Evolutionary conservation across 2,888 invertebrate genomes (phyloP), one percentile per base, ranked within the genome.

Genomic region (Dastarcus helophoroides): DNA sequence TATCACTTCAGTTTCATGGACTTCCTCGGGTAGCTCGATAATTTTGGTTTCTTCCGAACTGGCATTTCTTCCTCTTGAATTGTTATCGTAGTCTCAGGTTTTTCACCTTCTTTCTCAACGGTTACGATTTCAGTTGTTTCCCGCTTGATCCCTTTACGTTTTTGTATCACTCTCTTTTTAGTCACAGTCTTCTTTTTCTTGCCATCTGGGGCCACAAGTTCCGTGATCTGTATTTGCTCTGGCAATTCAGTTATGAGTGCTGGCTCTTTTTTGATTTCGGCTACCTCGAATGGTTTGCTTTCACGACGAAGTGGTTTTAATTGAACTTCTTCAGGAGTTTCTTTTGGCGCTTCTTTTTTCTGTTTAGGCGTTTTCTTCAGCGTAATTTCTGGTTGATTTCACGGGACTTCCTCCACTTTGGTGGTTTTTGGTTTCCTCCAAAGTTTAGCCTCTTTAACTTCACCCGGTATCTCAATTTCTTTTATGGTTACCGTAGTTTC

Each of bases 201-300:
- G 12, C 38, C 39, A 14, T 38, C 36, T 13, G 16, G 7, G 21
- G 37, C 35, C 7, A 37, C 32, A 32, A 40, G 36, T 35, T 41
- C 41, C 22, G 34, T 31, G 15, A 51, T 41, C 39, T 48, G 40
- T 14, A 44, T 38, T 31, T 42, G 40, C 38, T 59, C 53, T 3
- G 50, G 43, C 0, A 45, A 41, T 27, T 43, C 46, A 71, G 61
- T 36, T 67, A 64, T 57, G 79, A 75, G 47, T 79, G n/a, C n/a
- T n/a, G n/a, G n/a, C n/a, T n/a, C n/a, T n/a, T n/a, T 70, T 7
- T 70, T 80, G 73, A 73, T 73, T n/a, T 71, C 68, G 38, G 45
- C 11, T 30, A 37, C 35, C 38, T 44, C 47, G 32, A 40, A 41
- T 27, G 41, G 37, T 36, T 14, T 19, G 73, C 40, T 63, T 61